A percentile compares a stretch with the other conserved stretches of the same genome.
Conservation (phyloP, 2,113 vertebrate genomes). For the Bubo blakistoni region DNA sequence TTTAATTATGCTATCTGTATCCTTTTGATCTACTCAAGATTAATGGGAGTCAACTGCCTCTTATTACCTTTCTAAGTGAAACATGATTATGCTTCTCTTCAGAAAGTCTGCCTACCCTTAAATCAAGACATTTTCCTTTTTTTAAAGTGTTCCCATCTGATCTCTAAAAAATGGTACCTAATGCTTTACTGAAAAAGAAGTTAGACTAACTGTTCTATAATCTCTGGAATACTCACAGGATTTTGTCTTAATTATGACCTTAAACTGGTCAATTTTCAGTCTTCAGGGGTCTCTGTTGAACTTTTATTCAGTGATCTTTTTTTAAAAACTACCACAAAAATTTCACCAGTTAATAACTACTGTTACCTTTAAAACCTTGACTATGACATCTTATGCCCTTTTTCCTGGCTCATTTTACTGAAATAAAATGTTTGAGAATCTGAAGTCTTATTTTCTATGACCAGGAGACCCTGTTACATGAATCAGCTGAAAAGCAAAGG, state of each 20-base stretch:
- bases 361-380: background rate
- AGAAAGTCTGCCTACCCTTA: background rate
- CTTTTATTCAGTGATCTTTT: background rate
- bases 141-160: background rate
- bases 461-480: background rate
- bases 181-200: slow-evolving; percentile 9
- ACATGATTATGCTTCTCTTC: background rate
- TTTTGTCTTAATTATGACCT: slow-evolving; percentile 9
- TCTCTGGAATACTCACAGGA: background rate
- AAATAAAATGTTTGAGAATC: background rate
- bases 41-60: slow-evolving; percentile 42
- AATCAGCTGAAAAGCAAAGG: background rate
- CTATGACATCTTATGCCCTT: background rate
- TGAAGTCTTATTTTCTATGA: background rate
- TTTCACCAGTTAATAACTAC: background rate
- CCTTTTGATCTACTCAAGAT: slow-evolving; percentile 20
- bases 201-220: background rate
- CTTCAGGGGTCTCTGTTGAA: background rate
- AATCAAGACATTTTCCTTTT: slow-evolving; percentile 8
- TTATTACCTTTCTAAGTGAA: slow-evolving; percentile 46
- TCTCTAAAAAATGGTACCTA: slow-evolving; percentile 20
- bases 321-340: background rate
- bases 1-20: slow-evolving; percentile 40
- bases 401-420: background rate
- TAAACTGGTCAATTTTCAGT: background rate